These are phyloP conservation scores for Pyrrhia umbra DNA, from an alignment of 2,888 invertebrate genomes.

Conservation along the genomic window DNA sequence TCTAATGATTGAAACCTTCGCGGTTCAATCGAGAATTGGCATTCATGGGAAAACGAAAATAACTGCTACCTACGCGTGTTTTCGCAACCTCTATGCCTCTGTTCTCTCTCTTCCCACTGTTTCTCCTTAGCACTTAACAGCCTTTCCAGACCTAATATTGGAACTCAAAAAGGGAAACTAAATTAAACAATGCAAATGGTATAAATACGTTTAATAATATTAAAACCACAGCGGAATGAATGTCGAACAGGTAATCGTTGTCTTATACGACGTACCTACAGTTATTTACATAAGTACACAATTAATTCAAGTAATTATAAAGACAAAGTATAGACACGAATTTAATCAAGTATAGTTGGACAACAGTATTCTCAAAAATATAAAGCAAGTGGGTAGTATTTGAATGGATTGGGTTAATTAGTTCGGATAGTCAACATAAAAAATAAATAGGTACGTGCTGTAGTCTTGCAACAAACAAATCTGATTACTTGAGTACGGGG, in stretches of 20 bases:
- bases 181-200: slow-evolving; percentile 55
- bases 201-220: slow-evolving; percentile 71
- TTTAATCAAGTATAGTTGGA: background rate
- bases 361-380: slow-evolving; percentile 2
- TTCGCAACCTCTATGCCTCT: too few species aligned
- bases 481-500: slow-evolving; percentile 14
- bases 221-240: slow-evolving; percentile 68
- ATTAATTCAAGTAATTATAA: slow-evolving; percentile 11
- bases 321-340: slow-evolving; percentile 17
- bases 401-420: background rate
- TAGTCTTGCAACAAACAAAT: slow-evolving; percentile 3
- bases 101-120: too few species aligned
- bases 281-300: slow-evolving; percentile 40
- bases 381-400: background rate
- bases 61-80: too few species aligned
- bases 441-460: slow-evolving; percentile 8
- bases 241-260: slow-evolving; percentile 52
- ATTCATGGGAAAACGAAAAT: too few species aligned
- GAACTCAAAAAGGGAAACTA: too few species aligned
- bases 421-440: slow-evolving; percentile 41
- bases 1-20: too few species aligned
- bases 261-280: slow-evolving; percentile 38
- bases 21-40: too few species aligned
- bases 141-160: too few species aligned
- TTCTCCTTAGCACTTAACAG: too few species aligned